Conservation (phyloP, 2,888 invertebrate species). For the Drosophila cognata region DNA sequence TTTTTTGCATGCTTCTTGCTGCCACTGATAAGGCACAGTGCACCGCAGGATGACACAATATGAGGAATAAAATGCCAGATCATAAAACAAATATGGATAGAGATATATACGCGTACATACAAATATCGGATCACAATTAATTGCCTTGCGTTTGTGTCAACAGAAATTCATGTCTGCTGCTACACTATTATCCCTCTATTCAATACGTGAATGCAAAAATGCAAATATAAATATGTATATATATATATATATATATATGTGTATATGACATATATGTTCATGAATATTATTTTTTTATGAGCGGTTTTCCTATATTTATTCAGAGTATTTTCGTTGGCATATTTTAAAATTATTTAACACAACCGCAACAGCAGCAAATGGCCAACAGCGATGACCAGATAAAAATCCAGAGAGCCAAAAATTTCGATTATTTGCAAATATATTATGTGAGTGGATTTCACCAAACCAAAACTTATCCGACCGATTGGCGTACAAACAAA, state of each 20-base stretch:
- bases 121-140: slow-evolving; percentile 55
- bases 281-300: slow-evolving; percentile 23
- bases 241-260: background rate
- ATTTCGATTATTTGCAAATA: slow-evolving; percentile 36
- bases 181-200: slow-evolving; percentile 38
- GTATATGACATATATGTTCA: background rate
- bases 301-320: slow-evolving; percentile 30
- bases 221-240: slow-evolving; percentile 1
- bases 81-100: slow-evolving; percentile 37
- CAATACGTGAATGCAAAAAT: slow-evolving; percentile 6
- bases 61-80: slow-evolving; percentile 17
- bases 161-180: slow-evolving; percentile 34
- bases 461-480: slow-evolving; percentile 25
- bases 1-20: slow-evolving; percentile 24
- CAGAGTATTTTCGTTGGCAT: slow-evolving; percentile 20
- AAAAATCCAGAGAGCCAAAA: slow-evolving; percentile 14
- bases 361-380: slow-evolving; percentile 21
- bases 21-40: slow-evolving; percentile 44
- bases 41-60: slow-evolving; percentile 1
- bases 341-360: slow-evolving; percentile 50
- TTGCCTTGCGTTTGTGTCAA: slow-evolving; percentile 56
- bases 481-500: slow-evolving; percentile 3
- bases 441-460: slow-evolving; percentile 32
- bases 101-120: slow-evolving; percentile 10
- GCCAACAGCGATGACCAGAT: slow-evolving; percentile 19